Base-by-base conservation (phyloP, 2,888 invertebrate species). In the Synergus itoensis region DNA sequence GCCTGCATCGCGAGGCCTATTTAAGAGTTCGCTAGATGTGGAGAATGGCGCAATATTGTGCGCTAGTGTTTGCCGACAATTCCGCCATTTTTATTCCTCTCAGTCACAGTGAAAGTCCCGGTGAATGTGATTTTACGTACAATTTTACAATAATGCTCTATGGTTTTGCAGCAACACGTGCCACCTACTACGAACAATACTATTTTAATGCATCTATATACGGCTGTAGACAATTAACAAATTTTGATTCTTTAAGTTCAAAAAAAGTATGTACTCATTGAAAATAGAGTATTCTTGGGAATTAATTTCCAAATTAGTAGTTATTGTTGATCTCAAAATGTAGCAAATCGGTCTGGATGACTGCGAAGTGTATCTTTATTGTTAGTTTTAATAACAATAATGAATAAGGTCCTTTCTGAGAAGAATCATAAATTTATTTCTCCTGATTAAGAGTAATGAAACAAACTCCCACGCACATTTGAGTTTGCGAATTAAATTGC, bases 81-180 rank as follows among this genome's bases (percentile, higher is more conserved):
- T 84, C 84, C 82, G 84, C 84, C 85, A 84, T 84, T 84, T 84
- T 86, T 82, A 82, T 81, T 83, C 80, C 77, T 84, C 81, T 79
- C 80, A 84, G 81, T 81, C 82, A 84, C 83, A 84, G 89, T 89
- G 88, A 89, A 89, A 89, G 89, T 89, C 83, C 83, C 83, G 83
- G 86, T 84, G 86, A 87, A 86, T 85, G 86, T 86, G 84, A 86
- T 87, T 87, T 87, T 86, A 82, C 84, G 86, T 86, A 79, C 80
- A 76, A 81, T 83, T 83, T 82, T 69, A 79, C 79, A 81, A 82
- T 81, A 79, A 82, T 82, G 82, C 76, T 78, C 80, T 80, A 78
- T 80, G 79, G 80, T 82, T 77, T 79, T 80, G 67, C 79, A 80
- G 80, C 78, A 79, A 53, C 79, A 77, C 79, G 73, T 80, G 82